Evolutionary conservation across 2,888 invertebrate species (phyloP), one percentile per base, ranked within the genome.

Genomic region (Fabriciana adippe): DNA sequence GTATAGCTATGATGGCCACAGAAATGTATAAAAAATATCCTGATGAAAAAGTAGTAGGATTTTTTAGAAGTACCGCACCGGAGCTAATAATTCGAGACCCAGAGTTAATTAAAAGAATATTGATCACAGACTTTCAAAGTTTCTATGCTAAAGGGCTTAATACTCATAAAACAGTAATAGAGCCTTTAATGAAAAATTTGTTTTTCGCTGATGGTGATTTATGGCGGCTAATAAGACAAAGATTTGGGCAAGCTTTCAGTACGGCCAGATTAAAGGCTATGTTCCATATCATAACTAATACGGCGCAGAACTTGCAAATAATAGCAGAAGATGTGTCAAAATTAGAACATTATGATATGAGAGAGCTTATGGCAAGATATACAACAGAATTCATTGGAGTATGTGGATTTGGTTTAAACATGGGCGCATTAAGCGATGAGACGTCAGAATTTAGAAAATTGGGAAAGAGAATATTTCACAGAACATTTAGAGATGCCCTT

Each of bases 351-450:
- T 89, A 86, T 60, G 90, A 90, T 68, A 82, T 85, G 3, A 81
- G 86, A 54, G 91, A 91, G 70, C 81, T 90, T 0, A 90, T 91
- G 89, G 90, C 90, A 2, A 81, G 91, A 56, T 92, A 89, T 53
- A 90, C 90, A 0, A 90, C 89, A 5, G 91, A 91, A 71, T 89
- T 90, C 69, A 90, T 91, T 13, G 91, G 91, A 6, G 88, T 81
- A 0, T 90, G 90, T 73, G 90, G 87, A 15, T 92, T 92, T 72
- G 91, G 91, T 15, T 83, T 92, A 6, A 80, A 90, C 64, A 88
- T 86, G 82, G 88, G 90, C 67, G 74, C 89, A 1, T 75, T 91
- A 18, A 80, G 74, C 50, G 82, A 87, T 26, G 88, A 89, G 75
- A 86, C 88, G 66, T 90, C 90, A 0, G 81, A 86, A 57, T 92